Conservation (phyloP, 2,797 vertebrate genomes). For the Hippoglossus hippoglossus region DNA sequence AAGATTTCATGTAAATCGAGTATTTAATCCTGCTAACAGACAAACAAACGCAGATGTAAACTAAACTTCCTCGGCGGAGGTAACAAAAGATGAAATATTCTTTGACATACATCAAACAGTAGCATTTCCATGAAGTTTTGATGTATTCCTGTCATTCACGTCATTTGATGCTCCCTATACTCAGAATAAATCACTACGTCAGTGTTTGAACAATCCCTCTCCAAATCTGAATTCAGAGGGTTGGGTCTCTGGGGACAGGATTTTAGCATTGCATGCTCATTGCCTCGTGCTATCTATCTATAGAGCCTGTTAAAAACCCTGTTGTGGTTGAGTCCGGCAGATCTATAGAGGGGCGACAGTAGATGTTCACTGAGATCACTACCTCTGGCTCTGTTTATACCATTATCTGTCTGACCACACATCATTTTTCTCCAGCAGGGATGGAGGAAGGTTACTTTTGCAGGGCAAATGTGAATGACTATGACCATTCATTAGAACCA, state of each 20-base stretch:
- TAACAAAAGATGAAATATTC: not conserved
- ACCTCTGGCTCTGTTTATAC: conserved; percentile 38
- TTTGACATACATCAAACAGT: not conserved
- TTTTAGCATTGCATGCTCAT: conserved; percentile 46
- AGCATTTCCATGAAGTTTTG: not conserved
- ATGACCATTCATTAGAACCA: conserved; percentile 32
- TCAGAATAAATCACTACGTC: not conserved
- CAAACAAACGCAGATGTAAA: too few relatives aligned
- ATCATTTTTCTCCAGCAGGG: conserved; percentile 24
- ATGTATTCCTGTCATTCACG: not conserved
- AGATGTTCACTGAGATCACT: conserved; percentile 47
- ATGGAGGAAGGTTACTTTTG: not conserved
- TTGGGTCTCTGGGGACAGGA: conserved; percentile 7
- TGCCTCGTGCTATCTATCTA: conserved; percentile 68
- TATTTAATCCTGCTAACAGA: too few relatives aligned
- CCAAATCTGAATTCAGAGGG: conserved; percentile 22
- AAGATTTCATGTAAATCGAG: too few relatives aligned
- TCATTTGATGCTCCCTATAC: not conserved
- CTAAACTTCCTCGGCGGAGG: too few relatives aligned
- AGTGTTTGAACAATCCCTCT: conserved; percentile 12
- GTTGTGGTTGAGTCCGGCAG: conserved; percentile 43
- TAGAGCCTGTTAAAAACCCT: conserved; percentile 55
- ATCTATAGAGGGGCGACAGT: conserved; percentile 52
- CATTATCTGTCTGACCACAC: conserved; percentile 47
- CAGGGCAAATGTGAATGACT: conserved; percentile 27